Conservation (phyloP, 2,797 vertebrate genomes). For the Helarctos malayanus region DNA sequence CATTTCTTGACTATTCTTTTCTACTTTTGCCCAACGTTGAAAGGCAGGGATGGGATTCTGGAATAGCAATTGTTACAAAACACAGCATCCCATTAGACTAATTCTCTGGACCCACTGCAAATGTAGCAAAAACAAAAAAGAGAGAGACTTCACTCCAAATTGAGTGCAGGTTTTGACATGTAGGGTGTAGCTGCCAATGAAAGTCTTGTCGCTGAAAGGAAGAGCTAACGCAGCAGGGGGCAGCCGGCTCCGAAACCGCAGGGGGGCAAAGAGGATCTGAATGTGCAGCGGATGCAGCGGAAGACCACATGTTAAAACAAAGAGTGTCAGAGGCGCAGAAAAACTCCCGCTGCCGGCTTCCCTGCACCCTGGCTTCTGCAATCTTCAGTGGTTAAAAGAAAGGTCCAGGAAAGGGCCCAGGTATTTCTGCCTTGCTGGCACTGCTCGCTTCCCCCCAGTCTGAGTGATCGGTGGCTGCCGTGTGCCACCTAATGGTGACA, state of each 20-base stretch:
- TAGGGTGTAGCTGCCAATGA: not conserved
- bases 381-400: not conserved
- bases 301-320: slow-evolving; percentile 47
- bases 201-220: not conserved
- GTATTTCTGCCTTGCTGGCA: not conserved
- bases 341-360: not conserved
- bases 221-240: slow-evolving; percentile 18
- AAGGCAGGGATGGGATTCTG: slow-evolving; percentile 3
- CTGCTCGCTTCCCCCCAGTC: not conserved
- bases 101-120: slow-evolving; percentile 35
- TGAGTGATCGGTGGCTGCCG: slow-evolving; percentile 73
- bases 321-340: not conserved
- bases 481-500: slow-evolving; percentile 87
- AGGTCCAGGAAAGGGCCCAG: not conserved
- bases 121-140: not conserved
- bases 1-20: slow-evolving; percentile 65
- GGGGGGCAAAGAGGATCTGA: not conserved
- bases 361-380: not conserved
- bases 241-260: not conserved
- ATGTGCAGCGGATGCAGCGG: not conserved
- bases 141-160: not conserved
- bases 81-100: not conserved
- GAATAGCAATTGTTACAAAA: not conserved
- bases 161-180: slow-evolving; percentile 22
- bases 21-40: slow-evolving; percentile 14